phyloP scores from a whole-genome alignment of 2,113 vertebrate species.

The Zingel zingel region DNA sequence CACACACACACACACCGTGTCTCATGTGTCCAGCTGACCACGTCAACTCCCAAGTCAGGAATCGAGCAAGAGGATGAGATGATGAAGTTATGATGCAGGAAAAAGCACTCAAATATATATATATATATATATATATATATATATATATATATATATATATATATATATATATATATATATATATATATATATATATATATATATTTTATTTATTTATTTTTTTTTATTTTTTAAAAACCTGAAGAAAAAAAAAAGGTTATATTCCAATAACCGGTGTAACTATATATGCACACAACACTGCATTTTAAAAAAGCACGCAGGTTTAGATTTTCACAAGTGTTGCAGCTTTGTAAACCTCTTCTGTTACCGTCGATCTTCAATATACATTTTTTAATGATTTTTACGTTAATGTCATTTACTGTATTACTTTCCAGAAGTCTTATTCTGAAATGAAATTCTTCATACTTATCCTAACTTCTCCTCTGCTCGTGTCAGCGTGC shows the following conservation, averaged over 20 bases:
- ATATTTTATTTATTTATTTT: too few species aligned
- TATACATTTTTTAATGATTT: conserved; percentile 59
- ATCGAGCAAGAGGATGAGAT: conserved; percentile 17
- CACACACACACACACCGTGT: conserved; percentile 57
- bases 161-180: not conserved
- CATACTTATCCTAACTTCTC: conserved; percentile 1
- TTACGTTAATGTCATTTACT: conserved; percentile 41
- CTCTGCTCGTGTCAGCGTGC: conserved; percentile 11
- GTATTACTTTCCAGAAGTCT: conserved; percentile 25
- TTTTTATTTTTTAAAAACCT: not conserved
- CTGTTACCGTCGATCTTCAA: conserved; percentile 52
- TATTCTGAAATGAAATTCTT: conserved; percentile 30
- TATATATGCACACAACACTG: conserved; percentile 8
- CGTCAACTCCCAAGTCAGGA: conserved; percentile 56
- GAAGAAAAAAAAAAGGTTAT: not conserved
- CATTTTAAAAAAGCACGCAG: conserved; percentile 20
- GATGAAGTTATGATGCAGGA: conserved; percentile 13
- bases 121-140: not conserved
- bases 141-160: not conserved
- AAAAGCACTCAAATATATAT: conserved; percentile 4
- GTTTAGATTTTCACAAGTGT: conserved; percentile 42
- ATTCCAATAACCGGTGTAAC: conserved; percentile 36
- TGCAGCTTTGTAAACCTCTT: conserved; percentile 43
- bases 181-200: not conserved
- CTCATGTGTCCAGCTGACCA: conserved; percentile 76